phyloP scores from a whole-genome alignment of 2,113 vertebrate genomes.

The Syngnathus floridae region DNA sequence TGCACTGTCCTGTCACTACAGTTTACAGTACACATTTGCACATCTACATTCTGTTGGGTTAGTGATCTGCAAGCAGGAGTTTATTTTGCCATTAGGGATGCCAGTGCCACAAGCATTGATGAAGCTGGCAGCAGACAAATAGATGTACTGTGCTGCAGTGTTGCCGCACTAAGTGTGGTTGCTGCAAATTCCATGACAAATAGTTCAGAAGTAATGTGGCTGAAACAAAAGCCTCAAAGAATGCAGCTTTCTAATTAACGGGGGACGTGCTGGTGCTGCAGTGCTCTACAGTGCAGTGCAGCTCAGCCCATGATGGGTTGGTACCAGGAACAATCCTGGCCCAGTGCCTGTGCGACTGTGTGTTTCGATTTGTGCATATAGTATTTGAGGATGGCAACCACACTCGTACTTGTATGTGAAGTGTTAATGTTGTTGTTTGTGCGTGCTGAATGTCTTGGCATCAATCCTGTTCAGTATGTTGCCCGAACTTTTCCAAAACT shows the following conservation, averaged over 20 bases:
- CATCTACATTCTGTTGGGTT: constrained; percentile 1
- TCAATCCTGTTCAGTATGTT: constrained; percentile 12
- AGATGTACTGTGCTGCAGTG: constrained; percentile 52
- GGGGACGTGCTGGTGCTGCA: constrained; percentile 38
- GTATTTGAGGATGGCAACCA: background rate
- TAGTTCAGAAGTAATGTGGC: constrained; percentile 75
- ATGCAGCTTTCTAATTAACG: constrained; percentile 64
- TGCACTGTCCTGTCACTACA: background rate
- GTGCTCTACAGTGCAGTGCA: constrained; percentile 28
- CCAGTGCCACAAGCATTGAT: constrained; percentile 21
- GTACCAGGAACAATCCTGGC: constrained; percentile 24
- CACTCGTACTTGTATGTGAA: background rate
- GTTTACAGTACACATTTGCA: background rate
- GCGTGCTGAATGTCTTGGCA: constrained; percentile 17
- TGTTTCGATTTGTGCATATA: constrained; percentile 3
- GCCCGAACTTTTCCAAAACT: constrained; percentile 48
- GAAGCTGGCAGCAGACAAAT: constrained; percentile 51
- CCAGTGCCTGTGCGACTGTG: constrained; percentile 4
- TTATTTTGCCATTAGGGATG: constrained; percentile 28
- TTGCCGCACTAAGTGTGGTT: constrained; percentile 38
- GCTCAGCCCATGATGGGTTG: constrained; percentile 42
- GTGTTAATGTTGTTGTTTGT: constrained; percentile 25
- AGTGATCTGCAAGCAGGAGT: constrained; percentile 22
- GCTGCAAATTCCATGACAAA: constrained; percentile 70
- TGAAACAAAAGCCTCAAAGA: constrained; percentile 68